A percentile compares a stretch with the other conserved stretches of the same genome.
Evolutionary conservation across 2,113 vertebrate species (phyloP).

Genomic region (Prinia subflava): DNA sequence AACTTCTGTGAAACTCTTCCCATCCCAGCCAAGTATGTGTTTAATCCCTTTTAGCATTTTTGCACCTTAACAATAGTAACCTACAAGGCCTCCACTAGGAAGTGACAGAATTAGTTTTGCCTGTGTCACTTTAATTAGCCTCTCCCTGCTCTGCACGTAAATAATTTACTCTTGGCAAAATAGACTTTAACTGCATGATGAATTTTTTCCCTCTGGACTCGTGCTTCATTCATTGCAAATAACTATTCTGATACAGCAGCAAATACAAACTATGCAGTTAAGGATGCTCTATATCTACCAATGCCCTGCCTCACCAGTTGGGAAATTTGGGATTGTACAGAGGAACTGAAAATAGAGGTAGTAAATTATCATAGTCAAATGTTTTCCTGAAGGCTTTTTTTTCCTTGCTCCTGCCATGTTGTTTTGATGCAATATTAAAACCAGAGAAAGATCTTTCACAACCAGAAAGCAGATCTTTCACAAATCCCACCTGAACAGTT

Average conservation of each 20-base stretch:
- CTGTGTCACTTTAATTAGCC: background rate
- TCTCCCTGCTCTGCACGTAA: background rate
- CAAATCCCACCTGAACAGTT: background rate
- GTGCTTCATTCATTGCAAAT: background rate
- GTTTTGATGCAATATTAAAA: background rate
- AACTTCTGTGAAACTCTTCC: background rate
- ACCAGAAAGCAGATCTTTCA: background rate
- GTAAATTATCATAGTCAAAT: background rate
- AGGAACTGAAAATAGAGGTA: background rate
- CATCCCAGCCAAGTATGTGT: background rate
- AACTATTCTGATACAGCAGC: background rate
- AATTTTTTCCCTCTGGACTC: background rate
- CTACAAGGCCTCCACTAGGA: background rate
- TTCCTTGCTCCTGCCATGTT: background rate
- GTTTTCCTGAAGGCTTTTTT: background rate
- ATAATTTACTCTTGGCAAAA: constrained; percentile 18
- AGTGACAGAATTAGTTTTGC: background rate
- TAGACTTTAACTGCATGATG: background rate
- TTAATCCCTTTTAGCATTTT: background rate
- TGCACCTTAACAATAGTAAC: background rate
- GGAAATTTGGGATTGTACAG: background rate
- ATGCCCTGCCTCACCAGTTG: background rate
- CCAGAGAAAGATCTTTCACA: background rate
- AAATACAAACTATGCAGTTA: background rate
- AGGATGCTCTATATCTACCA: background rate